Conservation (phyloP, 2,888 invertebrate species). For the Arenicola marina region DNA sequence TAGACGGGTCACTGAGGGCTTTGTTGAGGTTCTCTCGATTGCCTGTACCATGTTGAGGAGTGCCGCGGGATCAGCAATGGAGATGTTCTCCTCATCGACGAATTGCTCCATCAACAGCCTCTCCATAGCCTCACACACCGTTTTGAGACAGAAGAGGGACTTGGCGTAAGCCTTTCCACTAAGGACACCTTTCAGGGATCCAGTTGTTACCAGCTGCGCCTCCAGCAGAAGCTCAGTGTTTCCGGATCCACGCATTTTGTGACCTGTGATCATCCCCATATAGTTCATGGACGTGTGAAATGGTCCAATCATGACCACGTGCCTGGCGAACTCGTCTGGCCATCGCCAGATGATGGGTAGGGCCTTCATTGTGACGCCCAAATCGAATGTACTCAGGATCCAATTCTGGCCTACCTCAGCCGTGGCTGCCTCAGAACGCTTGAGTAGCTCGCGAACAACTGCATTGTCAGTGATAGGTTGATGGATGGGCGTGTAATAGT, state of each 20-base stretch:
- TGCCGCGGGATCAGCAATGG: no score
- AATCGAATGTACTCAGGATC: conserved; percentile 35
- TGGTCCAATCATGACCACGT: conserved; percentile 26
- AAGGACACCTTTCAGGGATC: conserved; percentile 30
- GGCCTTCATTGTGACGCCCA: conserved; percentile 36
- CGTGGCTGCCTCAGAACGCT: conserved; percentile 10
- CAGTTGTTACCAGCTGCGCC: conserved; percentile 18
- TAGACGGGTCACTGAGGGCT: no score
- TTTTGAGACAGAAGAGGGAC: conserved; percentile 33
- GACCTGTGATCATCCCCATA: conserved; percentile 21
- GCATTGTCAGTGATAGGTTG: conserved; percentile 20
- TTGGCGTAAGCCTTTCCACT: conserved; percentile 31
- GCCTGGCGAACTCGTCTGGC: conserved; percentile 20
- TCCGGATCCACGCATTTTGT: conserved; percentile 29
- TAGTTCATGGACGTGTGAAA: conserved; percentile 23
- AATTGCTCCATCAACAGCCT: not conserved
- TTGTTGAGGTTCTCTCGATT: no score
- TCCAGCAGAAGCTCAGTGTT: conserved; percentile 25
- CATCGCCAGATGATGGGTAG: conserved; percentile 29
- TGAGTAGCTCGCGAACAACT: conserved; percentile 11
- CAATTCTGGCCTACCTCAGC: conserved; percentile 27
- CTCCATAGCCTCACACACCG: conserved; percentile 26
- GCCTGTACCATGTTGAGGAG: no score
- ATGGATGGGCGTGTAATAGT: conserved; percentile 19
- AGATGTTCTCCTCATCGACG: no score